Evolutionary conservation across 2,113 vertebrate genomes (phyloP), one percentile per base, ranked within the genome.

Genomic region (Panthera leo): DNA sequence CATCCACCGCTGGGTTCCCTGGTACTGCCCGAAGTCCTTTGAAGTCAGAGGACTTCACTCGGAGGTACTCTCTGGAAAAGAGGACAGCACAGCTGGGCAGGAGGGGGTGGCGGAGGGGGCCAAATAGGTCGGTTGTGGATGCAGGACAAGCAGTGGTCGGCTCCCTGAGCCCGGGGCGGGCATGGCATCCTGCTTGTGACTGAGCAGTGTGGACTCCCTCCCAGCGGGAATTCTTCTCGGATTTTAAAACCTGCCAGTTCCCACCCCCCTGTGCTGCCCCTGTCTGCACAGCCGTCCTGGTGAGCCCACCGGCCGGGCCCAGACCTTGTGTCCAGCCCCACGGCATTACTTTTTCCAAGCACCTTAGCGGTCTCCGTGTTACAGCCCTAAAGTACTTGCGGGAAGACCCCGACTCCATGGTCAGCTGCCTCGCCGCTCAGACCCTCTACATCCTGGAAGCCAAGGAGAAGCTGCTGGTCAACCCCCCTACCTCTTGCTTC

Each of bases 381-480:
- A 5, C n/a, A 97, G 96, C 97, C 71, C 86, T 96, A 0, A 63
- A 14, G 48, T 1, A 19, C 79, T 89, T 96, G 96, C 29, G 23
- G 68, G 75, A 4, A 27, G 97, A 98, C 83, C 63, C 86, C 0
- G 92, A 98, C 34, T 67, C 97, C 61, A 51, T 1, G 1, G 42
- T 98, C 86, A 96, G 95, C 84, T 95, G 96, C 79, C 92, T 97
- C 7, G 63, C 94, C 31, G 79, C 12, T 0, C 97, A 97, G 95
- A 96, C 9, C 19, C 8, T n/a, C 29, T 92, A 93, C 27, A 2
- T 97, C 78, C 86, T 97, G 76, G 86, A 96, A 45, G 94, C 61
- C 70, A 93, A n/a, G n/a, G 63, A 78, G 48, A 80, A 67, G 19
- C 3, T 0, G 67, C 7, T 0, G 29, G 31, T 25, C 29, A 1